Evolutionary conservation across 2,797 vertebrate species (phyloP).

Genomic region (Chrosomus eos): DNA sequence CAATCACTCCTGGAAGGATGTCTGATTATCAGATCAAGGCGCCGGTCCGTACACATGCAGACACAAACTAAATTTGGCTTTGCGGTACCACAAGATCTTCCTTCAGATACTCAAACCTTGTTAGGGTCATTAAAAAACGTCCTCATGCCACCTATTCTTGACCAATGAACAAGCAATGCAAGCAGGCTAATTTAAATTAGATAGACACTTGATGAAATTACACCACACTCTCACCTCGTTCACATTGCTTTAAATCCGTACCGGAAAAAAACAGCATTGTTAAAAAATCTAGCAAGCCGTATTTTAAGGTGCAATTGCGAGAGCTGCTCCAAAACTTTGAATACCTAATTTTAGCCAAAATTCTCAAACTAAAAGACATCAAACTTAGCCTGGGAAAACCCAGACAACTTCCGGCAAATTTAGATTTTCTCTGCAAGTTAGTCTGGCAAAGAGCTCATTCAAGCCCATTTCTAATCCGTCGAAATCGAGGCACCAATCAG

Average conservation of each 20-base stretch:
- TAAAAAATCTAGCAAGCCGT: background rate
- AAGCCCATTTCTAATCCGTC: no score
- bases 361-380: background rate
- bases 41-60: background rate
- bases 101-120: conserved; percentile 25
- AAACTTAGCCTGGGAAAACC: no score
- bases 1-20: conserved; percentile 9
- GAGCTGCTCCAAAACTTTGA: background rate
- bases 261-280: background rate
- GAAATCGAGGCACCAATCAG: no score
- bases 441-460: no score
- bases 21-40: conserved; percentile 20
- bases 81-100: background rate
- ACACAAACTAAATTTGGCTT: conserved; percentile 16
- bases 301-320: background rate
- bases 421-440: no score
- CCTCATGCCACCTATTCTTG: background rate
- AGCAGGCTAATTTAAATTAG: background rate
- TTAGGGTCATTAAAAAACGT: conserved; percentile 15
- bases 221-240: background rate
- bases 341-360: background rate
- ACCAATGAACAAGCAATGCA: background rate
- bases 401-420: no score
- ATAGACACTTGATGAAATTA: conserved; percentile 23
- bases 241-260: background rate